These are phyloP conservation scores for Anguilla obscura DNA, from an alignment of 2,797 vertebrate species.

Conservation along the genomic window DNA sequence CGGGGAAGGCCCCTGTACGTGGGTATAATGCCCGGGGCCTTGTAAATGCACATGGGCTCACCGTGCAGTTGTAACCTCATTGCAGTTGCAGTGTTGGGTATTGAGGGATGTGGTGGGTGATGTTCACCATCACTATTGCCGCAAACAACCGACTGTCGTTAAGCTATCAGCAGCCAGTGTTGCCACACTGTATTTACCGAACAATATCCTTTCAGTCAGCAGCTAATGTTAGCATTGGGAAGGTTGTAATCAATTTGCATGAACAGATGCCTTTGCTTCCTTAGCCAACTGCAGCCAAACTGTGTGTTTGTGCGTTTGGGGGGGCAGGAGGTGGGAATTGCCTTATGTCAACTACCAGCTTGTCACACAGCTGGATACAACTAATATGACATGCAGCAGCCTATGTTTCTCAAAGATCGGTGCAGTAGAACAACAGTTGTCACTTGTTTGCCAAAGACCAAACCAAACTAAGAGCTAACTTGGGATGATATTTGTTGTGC, in stretches of 20 bases:
- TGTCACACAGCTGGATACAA: background rate
- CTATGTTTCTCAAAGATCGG: background rate
- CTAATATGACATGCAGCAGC: background rate
- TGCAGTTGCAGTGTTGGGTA: background rate
- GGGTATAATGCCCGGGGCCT: background rate
- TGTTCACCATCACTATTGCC: background rate
- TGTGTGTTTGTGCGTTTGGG: background rate
- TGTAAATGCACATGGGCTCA: background rate
- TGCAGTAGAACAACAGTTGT: background rate
- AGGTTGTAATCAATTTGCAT: background rate
- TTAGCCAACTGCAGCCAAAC: background rate
- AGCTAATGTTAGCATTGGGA: background rate
- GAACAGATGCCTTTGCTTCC: slow-evolving; percentile 6
- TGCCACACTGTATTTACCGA: background rate
- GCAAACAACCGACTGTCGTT: background rate
- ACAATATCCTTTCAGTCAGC: background rate
- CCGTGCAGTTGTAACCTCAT: background rate
- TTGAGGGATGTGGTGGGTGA: background rate
- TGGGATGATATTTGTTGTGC: background rate
- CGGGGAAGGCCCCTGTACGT: background rate
- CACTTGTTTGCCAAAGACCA: background rate
- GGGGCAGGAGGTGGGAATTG: background rate
- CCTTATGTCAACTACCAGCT: background rate
- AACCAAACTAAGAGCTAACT: background rate
- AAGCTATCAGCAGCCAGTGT: background rate